Evolutionary conservation across 1,140 invertebrate species (phyloP), one percentile per base, ranked within the genome.

Genomic region (Palaemon carinicauda): DNA sequence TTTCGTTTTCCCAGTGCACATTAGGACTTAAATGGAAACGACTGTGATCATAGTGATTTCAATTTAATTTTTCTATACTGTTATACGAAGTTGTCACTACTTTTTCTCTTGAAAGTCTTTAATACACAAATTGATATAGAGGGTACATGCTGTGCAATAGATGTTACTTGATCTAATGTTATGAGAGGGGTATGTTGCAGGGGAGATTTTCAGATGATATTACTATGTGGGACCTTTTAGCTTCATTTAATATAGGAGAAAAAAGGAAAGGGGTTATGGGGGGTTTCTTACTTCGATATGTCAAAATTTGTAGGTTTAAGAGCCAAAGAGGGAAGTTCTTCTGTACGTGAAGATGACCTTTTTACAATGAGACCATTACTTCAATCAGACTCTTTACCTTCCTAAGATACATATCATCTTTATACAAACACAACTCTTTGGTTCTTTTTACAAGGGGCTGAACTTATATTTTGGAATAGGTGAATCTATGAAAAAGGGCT

Each of bases 1-100:
- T 51, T 54, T 71, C 79, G 83, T 86, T 86, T 79, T 86, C 77
- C 79, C 85, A 77, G 85, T 87, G 85, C 85, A 87, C 85, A 87
- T 74, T 60, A 81, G 81, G 85, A 80, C 81, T 80, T 87, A 81
- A 87, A 87, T 87, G 85, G 85, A 87, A 87, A 87, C 85, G 85
- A 87, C 85, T 87, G 85, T 87, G 85, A 87, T 87, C 80, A 81
- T 87, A 87, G 85, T 87, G 85, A 87, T 80, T 87, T 87, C 80
- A 41, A 41, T 87, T 87, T 81, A 74, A 81, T 87, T 87, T 87
- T 87, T 87, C 41, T 41, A 71, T 87, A 87, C 85, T 87, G 80
- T 81, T 87, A 87, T 87, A 80, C 85, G 81, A 87, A 87, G 79
- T 87, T 65, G 56, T 65, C n/a, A 27, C 56, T 27, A 65, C n/a